These are phyloP conservation scores for Lissocephala sabroskyi DNA, from an alignment of 2,888 invertebrate genomes.

Conservation along the genomic window DNA sequence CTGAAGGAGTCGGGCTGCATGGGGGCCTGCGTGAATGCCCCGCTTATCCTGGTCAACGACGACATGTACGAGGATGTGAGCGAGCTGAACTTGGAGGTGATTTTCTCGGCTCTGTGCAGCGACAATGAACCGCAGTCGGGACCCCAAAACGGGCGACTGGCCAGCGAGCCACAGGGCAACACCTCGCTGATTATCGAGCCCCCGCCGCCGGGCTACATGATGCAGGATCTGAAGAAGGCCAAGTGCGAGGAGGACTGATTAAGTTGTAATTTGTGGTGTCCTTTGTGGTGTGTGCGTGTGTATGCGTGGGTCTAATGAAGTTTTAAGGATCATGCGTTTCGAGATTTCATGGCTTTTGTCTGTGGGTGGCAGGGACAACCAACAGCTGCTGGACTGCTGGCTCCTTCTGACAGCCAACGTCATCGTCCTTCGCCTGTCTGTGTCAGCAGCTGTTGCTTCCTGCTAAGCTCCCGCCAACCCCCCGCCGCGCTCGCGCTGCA, in stretches of 20 bases:
- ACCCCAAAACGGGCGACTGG: conserved; percentile 21
- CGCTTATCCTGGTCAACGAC: conserved; percentile 38
- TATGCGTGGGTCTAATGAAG: neutral
- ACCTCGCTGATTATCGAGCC: conserved; percentile 23
- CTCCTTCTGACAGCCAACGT: too few relatives aligned
- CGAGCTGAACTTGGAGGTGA: conserved; percentile 6
- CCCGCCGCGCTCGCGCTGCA: conserved; percentile 3
- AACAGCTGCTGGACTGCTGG: too few relatives aligned
- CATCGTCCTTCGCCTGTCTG: neutral
- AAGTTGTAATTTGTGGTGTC: neutral
- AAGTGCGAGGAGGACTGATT: neutral
- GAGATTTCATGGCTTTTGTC: conserved; percentile 1
- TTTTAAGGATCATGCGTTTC: neutral
- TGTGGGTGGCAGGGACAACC: neutral
- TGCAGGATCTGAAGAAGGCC: conserved; percentile 25
- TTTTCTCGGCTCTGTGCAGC: conserved; percentile 14
- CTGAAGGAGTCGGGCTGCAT: conserved; percentile 21
- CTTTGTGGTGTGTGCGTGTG: too few relatives aligned
- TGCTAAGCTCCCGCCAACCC: conserved; percentile 32
- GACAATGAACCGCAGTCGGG: conserved; percentile 24
- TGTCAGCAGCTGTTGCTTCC: conserved; percentile 40
- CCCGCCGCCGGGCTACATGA: conserved; percentile 28
- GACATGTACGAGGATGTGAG: conserved; percentile 35
- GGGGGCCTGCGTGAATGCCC: conserved; percentile 43
- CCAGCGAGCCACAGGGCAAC: conserved; percentile 30